A percentile compares a stretch with the other conserved stretches of the same genome.
These are phyloP conservation scores for Rhingia rostrata DNA, from an alignment of 2,888 invertebrate species.

Conservation along the genomic window DNA sequence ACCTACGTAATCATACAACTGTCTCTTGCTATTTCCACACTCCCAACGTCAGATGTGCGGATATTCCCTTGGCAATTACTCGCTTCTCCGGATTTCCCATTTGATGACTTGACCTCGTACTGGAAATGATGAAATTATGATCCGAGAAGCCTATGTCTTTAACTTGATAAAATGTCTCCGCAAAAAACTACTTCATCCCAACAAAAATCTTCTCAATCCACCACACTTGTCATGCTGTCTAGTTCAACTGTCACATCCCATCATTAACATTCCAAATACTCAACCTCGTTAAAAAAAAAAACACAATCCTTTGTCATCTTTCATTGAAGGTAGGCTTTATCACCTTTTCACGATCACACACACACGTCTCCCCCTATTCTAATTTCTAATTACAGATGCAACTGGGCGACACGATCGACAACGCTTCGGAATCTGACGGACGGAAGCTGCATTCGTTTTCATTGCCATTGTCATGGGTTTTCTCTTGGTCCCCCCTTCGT, in stretches of 20 bases:
- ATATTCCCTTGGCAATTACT: no score
- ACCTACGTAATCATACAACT: no score
- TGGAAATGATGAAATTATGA: no score
- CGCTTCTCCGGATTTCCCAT: no score
- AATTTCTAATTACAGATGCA: conserved; percentile 22
- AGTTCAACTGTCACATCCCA: conserved; percentile 32
- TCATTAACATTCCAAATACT: conserved; percentile 39
- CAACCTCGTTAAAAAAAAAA: background rate
- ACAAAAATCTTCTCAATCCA: no score
- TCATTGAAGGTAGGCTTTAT: conserved; percentile 5
- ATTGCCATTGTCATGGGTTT: background rate
- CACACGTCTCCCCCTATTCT: background rate
- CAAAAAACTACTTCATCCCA: no score
- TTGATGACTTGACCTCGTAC: no score
- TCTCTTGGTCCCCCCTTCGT: conserved; percentile 5
- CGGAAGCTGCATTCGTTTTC: conserved; percentile 33
- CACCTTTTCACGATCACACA: conserved; percentile 41
- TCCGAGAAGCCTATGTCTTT: no score
- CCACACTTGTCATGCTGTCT: conserved; percentile 4
- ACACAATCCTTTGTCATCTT: conserved; percentile 14
- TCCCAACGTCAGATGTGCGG: no score
- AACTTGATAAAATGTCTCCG: background rate
- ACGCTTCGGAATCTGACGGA: background rate
- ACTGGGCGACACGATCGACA: background rate
- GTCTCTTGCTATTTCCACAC: no score